These are phyloP conservation scores for Caenorhabditis sp. DNA, from an alignment of 2,888 invertebrate genomes.

Conservation along the genomic window DNA sequence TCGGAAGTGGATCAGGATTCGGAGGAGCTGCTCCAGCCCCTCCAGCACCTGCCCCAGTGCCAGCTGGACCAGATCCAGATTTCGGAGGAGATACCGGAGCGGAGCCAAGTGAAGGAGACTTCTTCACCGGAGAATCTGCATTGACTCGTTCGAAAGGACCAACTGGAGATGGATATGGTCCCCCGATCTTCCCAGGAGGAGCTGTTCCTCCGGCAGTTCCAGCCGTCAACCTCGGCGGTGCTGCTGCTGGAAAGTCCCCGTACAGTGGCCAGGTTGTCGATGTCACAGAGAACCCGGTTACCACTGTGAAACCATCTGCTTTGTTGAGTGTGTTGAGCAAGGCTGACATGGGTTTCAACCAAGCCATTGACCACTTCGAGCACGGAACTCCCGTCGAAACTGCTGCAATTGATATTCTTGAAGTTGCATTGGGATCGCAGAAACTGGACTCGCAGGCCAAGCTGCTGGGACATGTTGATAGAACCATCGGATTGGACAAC, in stretches of 20 bases:
- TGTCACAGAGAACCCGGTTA: slow-evolving; percentile 74
- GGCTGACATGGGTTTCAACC: slow-evolving; percentile 82
- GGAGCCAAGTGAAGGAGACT: slow-evolving; percentile 69
- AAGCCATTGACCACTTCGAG: slow-evolving; percentile 82
- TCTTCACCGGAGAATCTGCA: slow-evolving; percentile 81
- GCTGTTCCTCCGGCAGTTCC: slow-evolving; percentile 79
- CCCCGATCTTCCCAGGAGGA: slow-evolving; percentile 77
- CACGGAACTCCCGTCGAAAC: slow-evolving; percentile 81
- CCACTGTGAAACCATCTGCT: slow-evolving; percentile 80
- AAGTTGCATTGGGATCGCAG: slow-evolving; percentile 81
- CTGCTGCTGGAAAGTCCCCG: slow-evolving; percentile 79
- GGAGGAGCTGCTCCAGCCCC: slow-evolving; percentile 60
- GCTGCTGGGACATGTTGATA: slow-evolving; percentile 81
- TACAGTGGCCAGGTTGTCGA: slow-evolving; percentile 53
- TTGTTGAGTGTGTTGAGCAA: slow-evolving; percentile 79
- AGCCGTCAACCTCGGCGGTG: slow-evolving; percentile 74
- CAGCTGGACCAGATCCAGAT: slow-evolving; percentile 57
- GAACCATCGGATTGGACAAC: slow-evolving; percentile 82
- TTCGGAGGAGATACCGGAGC: slow-evolving; percentile 52
- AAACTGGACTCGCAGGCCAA: slow-evolving; percentile 82
- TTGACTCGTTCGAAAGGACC: slow-evolving; percentile 79
- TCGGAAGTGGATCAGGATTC: slow-evolving; percentile 64
- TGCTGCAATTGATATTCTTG: slow-evolving; percentile 81
- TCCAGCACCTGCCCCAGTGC: slow-evolving; percentile 35
- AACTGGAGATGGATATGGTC: slow-evolving; percentile 82